These are phyloP conservation scores for Apotomis turbidana DNA, from an alignment of 2,888 invertebrate species.

Conservation along the genomic window DNA sequence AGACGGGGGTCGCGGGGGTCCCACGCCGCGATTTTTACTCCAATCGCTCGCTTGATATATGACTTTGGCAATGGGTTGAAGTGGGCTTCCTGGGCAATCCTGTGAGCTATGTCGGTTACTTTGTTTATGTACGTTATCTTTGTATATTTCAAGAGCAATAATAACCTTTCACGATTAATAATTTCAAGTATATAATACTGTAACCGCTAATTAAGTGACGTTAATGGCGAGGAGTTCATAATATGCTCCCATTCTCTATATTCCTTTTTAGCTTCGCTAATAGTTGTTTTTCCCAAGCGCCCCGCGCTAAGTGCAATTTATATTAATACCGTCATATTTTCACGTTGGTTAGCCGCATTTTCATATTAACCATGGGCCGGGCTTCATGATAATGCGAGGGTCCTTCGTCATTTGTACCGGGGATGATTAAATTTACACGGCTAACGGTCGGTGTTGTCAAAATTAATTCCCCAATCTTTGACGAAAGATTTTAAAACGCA, in stretches of 20 bases:
- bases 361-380: slow-evolving; percentile 75
- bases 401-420: slow-evolving; percentile 78
- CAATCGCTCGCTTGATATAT: too few species aligned
- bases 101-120: too few species aligned
- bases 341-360: slow-evolving; percentile 77
- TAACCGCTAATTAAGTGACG: slow-evolving; percentile 40
- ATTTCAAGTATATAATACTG: slow-evolving; percentile 12
- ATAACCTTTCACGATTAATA: neutral
- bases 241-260: slow-evolving; percentile 46
- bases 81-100: too few species aligned
- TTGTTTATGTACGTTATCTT: too few species aligned
- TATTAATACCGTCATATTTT: slow-evolving; percentile 81
- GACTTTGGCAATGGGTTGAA: too few species aligned
- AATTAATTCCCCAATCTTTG: slow-evolving; percentile 66
- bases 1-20: too few species aligned
- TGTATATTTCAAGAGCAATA: neutral
- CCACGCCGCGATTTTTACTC: too few species aligned
- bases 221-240: slow-evolving; percentile 49
- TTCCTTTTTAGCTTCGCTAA: slow-evolving; percentile 44
- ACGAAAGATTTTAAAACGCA: slow-evolving; percentile 47
- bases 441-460: slow-evolving; percentile 59
- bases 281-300: slow-evolving; percentile 70
- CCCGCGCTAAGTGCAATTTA: slow-evolving; percentile 75
- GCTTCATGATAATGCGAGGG: slow-evolving; percentile 72
- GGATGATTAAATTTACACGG: slow-evolving; percentile 79